A percentile compares a stretch with the other conserved stretches of the same genome.
phyloP scores from a whole-genome alignment of 2,888 invertebrate species.

The Rhingia rostrata region DNA sequence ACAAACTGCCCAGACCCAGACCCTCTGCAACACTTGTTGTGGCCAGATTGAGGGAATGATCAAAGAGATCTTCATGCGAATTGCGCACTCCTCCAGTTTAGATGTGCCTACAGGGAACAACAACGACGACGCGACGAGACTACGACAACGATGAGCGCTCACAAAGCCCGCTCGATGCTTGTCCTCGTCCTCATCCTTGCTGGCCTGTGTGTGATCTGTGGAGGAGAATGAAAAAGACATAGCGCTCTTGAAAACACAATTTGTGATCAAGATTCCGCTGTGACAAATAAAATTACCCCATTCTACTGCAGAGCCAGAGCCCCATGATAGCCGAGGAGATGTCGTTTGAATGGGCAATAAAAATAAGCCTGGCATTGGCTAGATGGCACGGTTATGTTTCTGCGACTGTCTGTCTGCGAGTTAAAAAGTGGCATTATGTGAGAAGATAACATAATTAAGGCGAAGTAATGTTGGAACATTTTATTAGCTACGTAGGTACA shows the following conservation, averaged over 20 bases:
- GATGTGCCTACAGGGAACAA: background rate
- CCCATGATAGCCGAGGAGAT: constrained; percentile 48
- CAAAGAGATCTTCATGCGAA: constrained; percentile 62
- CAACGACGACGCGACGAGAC: background rate
- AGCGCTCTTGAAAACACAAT: constrained; percentile 63
- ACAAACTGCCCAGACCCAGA: constrained; percentile 44
- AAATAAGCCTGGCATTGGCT: constrained; percentile 45
- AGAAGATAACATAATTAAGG: constrained; percentile 74
- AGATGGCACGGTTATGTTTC: constrained; percentile 57
- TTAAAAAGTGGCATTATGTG: constrained; percentile 71
- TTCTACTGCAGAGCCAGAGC: constrained; percentile 37
- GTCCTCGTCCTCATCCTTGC: too few relatives aligned
- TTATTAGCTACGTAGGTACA: constrained; percentile 52
- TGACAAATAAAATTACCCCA: constrained; percentile 74
- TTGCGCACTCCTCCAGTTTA: constrained; percentile 27
- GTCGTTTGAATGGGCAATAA: constrained; percentile 72
- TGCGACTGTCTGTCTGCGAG: constrained; percentile 52
- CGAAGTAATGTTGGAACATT: constrained; percentile 61
- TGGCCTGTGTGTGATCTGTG: background rate
- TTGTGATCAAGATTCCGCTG: constrained; percentile 72
- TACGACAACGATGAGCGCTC: background rate
- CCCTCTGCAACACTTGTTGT: constrained; percentile 43
- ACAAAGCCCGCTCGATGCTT: background rate
- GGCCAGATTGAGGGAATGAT: constrained; percentile 56
- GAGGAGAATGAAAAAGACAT: constrained; percentile 53